phyloP scores from a whole-genome alignment of 2,113 vertebrate species.

The Nycticryphes semicollaris region DNA sequence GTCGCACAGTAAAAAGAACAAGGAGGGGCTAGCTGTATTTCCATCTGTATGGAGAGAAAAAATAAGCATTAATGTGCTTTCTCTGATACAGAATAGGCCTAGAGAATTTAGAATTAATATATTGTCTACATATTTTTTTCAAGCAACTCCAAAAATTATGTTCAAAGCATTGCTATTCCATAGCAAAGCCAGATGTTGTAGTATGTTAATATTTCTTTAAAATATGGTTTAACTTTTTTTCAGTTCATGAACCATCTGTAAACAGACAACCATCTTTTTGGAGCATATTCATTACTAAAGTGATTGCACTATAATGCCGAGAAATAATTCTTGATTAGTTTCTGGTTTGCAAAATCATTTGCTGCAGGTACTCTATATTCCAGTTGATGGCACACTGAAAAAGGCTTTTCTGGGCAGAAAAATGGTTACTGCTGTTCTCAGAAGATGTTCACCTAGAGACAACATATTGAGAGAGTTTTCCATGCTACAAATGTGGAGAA shows the following conservation, averaged over 20 bases:
- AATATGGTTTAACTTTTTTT: neutral
- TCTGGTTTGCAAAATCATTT: neutral
- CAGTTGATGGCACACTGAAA: neutral
- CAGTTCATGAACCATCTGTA: neutral
- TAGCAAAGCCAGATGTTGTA: neutral
- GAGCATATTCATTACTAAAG: neutral
- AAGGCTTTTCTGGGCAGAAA: neutral
- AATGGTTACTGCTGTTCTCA: neutral
- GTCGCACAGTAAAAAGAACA: neutral
- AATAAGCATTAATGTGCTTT: neutral
- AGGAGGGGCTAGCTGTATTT: neutral
- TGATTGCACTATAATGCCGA: neutral
- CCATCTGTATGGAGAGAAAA: neutral
- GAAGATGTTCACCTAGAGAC: neutral
- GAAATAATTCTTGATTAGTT: conserved; percentile 15
- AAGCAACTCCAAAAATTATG: neutral
- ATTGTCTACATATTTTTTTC: neutral
- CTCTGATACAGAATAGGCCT: neutral
- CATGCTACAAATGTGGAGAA: neutral
- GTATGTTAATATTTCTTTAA: neutral
- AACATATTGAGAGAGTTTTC: neutral
- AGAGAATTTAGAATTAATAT: neutral
- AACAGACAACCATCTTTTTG: neutral
- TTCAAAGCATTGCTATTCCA: neutral
- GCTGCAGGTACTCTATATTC: neutral